These are phyloP conservation scores for Chesias legatella DNA, from an alignment of 2,888 invertebrate species.

Conservation along the genomic window DNA sequence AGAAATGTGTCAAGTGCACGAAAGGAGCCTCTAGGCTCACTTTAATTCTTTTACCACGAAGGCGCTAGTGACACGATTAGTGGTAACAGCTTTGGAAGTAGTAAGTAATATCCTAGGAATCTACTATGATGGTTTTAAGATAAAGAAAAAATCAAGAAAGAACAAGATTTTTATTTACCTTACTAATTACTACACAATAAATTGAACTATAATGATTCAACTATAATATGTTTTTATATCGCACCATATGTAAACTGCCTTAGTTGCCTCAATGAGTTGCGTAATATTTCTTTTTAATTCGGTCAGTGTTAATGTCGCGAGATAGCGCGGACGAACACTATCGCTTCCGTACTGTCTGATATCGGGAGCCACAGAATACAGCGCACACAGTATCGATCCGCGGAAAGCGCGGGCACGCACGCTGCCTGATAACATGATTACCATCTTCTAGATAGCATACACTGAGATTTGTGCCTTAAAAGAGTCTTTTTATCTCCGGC, in stretches of 20 bases:
- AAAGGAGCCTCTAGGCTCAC: no score
- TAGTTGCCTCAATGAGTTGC: conserved; percentile 14
- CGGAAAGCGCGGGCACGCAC: conserved; percentile 53
- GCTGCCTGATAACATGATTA: conserved; percentile 55
- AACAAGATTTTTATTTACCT: no score
- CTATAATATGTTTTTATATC: no score
- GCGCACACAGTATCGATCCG: conserved; percentile 33
- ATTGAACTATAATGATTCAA: no score
- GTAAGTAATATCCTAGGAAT: no score
- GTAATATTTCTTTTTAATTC: conserved; percentile 34
- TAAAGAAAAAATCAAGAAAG: no score
- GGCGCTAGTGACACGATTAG: no score
- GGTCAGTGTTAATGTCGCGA: conserved; percentile 51
- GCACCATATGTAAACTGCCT: not conserved
- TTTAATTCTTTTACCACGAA: no score
- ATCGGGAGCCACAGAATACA: conserved; percentile 21
- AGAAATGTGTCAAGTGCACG: no score
- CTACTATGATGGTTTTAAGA: no score
- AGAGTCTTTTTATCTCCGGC: conserved; percentile 39
- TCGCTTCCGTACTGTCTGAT: conserved; percentile 45
- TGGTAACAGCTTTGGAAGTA: no score
- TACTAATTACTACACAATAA: no score
- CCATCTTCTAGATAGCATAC: conserved; percentile 56
- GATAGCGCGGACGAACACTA: conserved; percentile 39
- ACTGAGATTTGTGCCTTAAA: conserved; percentile 42